Evolutionary conservation across 2,113 vertebrate genomes (phyloP).

Genomic region (Tauraco erythrolophus): DNA sequence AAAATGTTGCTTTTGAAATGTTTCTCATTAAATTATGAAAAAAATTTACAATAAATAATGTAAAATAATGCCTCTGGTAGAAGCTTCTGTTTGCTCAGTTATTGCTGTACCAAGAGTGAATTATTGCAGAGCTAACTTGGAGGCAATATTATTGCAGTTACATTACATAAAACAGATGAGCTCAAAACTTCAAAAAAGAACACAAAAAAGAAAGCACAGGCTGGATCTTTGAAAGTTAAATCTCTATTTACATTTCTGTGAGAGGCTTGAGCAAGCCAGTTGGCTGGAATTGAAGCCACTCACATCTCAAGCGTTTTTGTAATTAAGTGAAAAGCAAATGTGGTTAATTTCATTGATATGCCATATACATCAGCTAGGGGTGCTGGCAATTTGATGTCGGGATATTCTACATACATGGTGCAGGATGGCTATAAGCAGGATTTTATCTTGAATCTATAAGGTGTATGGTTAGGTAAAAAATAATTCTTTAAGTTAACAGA

Average conservation of each 20-base stretch:
- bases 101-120: constrained; percentile 69
- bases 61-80: constrained; percentile 77
- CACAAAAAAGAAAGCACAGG: constrained; percentile 7
- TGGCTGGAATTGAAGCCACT: constrained; percentile 34
- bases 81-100: constrained; percentile 79
- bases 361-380: background rate
- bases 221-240: constrained; percentile 73
- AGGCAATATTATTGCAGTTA: constrained; percentile 73
- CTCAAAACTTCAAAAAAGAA: constrained; percentile 67
- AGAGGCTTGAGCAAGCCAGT: background rate
- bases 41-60: constrained; percentile 81
- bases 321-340: constrained; percentile 44
- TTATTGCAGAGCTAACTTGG: constrained; percentile 70
- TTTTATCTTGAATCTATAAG: constrained; percentile 12
- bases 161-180: constrained; percentile 73
- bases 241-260: constrained; percentile 22
- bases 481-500: background rate
- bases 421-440: background rate
- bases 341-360: constrained; percentile 28
- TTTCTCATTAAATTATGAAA: constrained; percentile 79
- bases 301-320: background rate
- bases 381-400: background rate
- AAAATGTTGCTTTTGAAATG: constrained; percentile 79
- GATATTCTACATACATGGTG: background rate
- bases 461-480: background rate